A percentile compares a stretch with the other conserved stretches of the same genome.
These are phyloP conservation scores for Phymastichus coffea DNA, from an alignment of 1,140 invertebrate genomes.

Conservation along the genomic window DNA sequence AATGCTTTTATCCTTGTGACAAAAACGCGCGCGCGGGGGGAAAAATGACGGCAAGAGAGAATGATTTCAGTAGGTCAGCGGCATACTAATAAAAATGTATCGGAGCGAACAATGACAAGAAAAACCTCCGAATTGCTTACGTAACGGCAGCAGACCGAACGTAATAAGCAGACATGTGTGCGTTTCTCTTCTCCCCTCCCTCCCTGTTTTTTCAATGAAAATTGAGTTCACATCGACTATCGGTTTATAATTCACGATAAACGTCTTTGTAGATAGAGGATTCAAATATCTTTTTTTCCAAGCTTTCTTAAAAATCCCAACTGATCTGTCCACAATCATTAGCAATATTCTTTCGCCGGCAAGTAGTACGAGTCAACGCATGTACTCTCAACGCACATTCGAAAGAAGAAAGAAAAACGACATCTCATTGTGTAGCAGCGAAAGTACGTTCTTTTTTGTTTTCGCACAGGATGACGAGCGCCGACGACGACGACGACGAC, in stretches of 20 bases:
- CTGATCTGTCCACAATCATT: no score
- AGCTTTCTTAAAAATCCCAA: no score
- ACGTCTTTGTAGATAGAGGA: neutral
- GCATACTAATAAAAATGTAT: constrained; percentile 6
- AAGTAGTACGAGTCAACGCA: no score
- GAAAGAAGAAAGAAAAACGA: no score
- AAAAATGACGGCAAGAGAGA: no score
- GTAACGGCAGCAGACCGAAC: no score
- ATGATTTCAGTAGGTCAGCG: constrained; percentile 11
- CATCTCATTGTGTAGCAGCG: no score
- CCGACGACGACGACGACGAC: constrained; percentile 17
- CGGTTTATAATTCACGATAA: neutral
- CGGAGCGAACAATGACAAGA: neutral
- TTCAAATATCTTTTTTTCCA: no score
- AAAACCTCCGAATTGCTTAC: neutral
- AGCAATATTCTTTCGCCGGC: no score
- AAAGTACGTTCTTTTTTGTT: constrained; percentile 10
- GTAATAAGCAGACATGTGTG: no score
- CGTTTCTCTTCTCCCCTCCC: neutral
- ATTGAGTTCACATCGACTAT: no score
- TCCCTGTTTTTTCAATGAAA: neutral
- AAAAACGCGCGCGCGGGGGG: neutral
- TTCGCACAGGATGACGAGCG: neutral
- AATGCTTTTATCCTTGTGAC: constrained; percentile 4
- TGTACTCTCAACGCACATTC: no score